phyloP scores from a whole-genome alignment of 2,113 vertebrate genomes.

The Vidua macroura region DNA sequence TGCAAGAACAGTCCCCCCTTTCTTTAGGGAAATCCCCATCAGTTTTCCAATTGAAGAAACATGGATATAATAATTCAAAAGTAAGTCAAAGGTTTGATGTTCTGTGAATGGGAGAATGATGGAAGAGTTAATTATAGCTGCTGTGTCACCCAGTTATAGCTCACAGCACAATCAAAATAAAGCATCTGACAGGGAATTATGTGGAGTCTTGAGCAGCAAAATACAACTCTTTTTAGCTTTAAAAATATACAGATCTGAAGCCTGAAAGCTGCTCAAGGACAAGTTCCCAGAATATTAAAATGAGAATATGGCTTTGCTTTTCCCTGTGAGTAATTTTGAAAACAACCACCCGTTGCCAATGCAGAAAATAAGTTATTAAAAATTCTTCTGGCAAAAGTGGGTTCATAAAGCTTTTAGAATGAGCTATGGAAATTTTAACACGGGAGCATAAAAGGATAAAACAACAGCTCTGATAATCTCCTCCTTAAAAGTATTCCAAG shows the following conservation, averaged over 20 bases:
- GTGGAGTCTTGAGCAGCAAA: background rate
- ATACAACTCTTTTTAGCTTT: background rate
- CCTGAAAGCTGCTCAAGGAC: background rate
- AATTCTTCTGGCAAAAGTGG: background rate
- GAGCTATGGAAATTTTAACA: background rate
- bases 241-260: background rate
- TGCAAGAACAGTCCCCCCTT: background rate
- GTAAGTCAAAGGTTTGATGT: slow-evolving; percentile 36
- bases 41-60: background rate
- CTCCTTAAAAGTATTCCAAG: background rate
- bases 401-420: background rate
- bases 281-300: background rate
- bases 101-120: slow-evolving; percentile 31
- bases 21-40: background rate
- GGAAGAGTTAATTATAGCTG: slow-evolving; percentile 58
- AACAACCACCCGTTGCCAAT: background rate
- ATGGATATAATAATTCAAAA: slow-evolving; percentile 18
- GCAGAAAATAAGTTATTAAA: background rate
- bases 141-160: slow-evolving; percentile 27
- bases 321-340: background rate
- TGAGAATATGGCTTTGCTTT: background rate
- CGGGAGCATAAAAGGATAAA: background rate
- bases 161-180: slow-evolving; percentile 41
- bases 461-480: background rate
- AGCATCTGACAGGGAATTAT: slow-evolving; percentile 40